Evolutionary conservation across 2,888 invertebrate species (phyloP), one percentile per base, ranked within the genome.

Genomic region (Spisula solida): DNA sequence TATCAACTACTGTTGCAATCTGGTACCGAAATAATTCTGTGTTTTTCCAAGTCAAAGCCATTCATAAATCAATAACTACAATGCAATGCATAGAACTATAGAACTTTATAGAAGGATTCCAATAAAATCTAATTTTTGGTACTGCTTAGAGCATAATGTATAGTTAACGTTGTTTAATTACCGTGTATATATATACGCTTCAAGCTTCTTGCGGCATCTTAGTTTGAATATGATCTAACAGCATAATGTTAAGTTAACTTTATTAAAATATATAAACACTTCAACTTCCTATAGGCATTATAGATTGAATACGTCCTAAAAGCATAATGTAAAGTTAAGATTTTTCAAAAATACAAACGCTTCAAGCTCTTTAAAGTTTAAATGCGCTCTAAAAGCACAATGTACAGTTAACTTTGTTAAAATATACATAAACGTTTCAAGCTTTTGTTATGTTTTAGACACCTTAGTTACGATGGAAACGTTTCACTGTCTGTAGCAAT

Each of bases 1-100:
- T 25, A 25, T 6, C 4, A 75, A 75, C 16, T 75, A 75, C 18
- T 34, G 31, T 75, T 34, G 34, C 75, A 75, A 34, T 75, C 29
- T 75, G 75, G 75, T 75, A 75, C 31, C 31, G 18, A 34, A 75
- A 75, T 75, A 75, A 75, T 18, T 31, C 60, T 31, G 31, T 6
- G 16, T 34, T 75, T 75, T 75, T 75, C 75, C 75, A 75, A 75
- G 75, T 75, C 1, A 31, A 34, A 34, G 18, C 75, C 34, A 75
- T 75, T 75, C 25, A 75, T 34, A 18, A 31, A 75, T 75, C 75
- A 75, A 75, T 75, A 75, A 34, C 75, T 75, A 14, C 31, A 75
- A 75, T 75, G 16, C 75, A 31, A 41, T 41, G 75, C 31, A 75
- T 34, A 18, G 75, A 75, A 75, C 75, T 34, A 75, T 14, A 41